These are phyloP conservation scores for Fundulus diaphanus DNA, from an alignment of 2,797 vertebrate species.

Conservation along the genomic window DNA sequence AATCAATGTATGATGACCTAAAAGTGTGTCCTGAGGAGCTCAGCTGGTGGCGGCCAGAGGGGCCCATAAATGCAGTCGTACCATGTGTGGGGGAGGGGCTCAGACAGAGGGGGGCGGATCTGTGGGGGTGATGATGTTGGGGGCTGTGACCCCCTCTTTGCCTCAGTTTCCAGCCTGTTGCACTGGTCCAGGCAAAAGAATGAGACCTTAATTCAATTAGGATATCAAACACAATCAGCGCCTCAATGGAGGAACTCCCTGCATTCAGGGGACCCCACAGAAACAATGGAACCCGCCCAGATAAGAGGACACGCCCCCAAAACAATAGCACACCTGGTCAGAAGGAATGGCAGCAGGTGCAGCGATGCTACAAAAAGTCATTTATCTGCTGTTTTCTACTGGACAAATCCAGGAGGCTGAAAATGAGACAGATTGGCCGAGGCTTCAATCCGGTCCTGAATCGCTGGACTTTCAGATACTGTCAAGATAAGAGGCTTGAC, in stretches of 20 bases:
- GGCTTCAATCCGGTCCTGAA: too few species aligned
- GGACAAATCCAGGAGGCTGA: background rate
- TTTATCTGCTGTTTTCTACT: background rate
- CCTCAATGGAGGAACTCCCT: background rate
- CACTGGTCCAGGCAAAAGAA: slow-evolving; percentile 91
- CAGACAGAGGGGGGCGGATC: background rate
- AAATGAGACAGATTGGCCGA: background rate
- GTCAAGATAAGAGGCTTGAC: too few species aligned
- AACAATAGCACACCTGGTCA: slow-evolving; percentile 2
- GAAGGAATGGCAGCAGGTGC: background rate
- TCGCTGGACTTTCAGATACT: too few species aligned
- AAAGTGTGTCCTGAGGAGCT: too few species aligned
- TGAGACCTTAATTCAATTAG: slow-evolving; percentile 97
- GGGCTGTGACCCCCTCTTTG: background rate
- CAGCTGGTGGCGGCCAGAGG: background rate
- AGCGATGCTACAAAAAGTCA: background rate
- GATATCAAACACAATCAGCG: background rate
- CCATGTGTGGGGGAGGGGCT: background rate
- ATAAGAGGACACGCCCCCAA: background rate
- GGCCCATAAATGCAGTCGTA: background rate
- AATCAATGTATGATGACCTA: too few species aligned
- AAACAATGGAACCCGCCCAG: too few species aligned
- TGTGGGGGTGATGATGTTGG: background rate
- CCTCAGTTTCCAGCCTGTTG: slow-evolving; percentile 84
- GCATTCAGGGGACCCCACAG: background rate